Evolutionary conservation across 2,888 invertebrate genomes (phyloP), one percentile per base, ranked within the genome.

Genomic region (Lasioglossum marginatum): DNA sequence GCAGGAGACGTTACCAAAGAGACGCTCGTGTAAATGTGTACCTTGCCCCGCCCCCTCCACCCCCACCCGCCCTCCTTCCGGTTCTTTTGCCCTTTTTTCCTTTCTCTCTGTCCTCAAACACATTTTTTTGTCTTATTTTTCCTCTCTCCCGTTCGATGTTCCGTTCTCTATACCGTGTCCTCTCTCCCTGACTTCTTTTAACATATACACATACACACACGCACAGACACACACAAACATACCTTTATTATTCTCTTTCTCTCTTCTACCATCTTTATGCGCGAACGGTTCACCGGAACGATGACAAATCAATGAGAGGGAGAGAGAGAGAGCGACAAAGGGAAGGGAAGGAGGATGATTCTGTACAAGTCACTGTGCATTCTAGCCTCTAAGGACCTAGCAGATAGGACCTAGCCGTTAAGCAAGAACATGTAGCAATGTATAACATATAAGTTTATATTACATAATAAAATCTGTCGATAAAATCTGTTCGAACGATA

Each of bases 361-460:
- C 92, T 94, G 93, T 94, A 93, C 93, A 94, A 94, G 93, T 92
- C 92, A 93, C 93, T 92, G 93, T 94, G 93, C 94, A 94, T 94
- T 94, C 89, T 94, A 94, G 93, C 87, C 88, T 87, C 87, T 94
- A 94, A 94, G 94, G 86, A 92, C 81, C 88, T 93, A 92, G 93
- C 87, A 85, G 87, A 90, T 94, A 94, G 93, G 90, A 91, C 79
- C 89, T 93, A 93, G 91, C 79, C 73, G 83, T 87, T 91, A 92
- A 91, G 92, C 89, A 90, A 88, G 75, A 90, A 93, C 91, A 93
- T 94, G 93, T 94, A 94, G 93, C 92, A 91, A 92, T 93, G 94
- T 94, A 94, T 94, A 94, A 94, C 93, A 93, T 91, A 94, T 94
- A 94, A 94, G 93, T 94, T 94, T 94, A 94, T 94, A 94, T 94